These are phyloP conservation scores for Euplexia lucipara DNA, from an alignment of 2,888 invertebrate genomes.

Conservation along the genomic window DNA sequence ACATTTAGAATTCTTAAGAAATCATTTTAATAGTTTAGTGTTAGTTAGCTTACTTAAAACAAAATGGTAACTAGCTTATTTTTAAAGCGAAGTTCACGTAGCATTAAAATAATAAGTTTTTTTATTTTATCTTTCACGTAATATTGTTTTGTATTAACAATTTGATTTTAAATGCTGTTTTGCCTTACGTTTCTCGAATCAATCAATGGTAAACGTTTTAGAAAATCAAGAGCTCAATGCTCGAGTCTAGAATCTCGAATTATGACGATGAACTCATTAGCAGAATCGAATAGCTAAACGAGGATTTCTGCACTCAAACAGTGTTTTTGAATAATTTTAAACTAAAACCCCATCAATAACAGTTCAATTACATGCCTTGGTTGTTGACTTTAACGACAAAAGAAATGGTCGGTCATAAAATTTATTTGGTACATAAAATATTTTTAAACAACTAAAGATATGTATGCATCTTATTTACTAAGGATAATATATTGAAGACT, in stretches of 20 bases:
- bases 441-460: no score
- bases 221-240: conserved; percentile 36
- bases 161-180: no score
- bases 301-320: conserved; percentile 1
- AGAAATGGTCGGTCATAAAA: no score
- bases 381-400: no score
- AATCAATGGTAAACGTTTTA: conserved; percentile 33
- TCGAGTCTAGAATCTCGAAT: conserved; percentile 28
- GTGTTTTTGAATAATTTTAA: conserved; percentile 21
- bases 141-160: not conserved
- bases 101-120: not conserved
- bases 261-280: conserved; percentile 40
- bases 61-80: not conserved
- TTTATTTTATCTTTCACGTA: not conserved
- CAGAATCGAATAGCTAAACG: conserved; percentile 14
- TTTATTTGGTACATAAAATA: no score
- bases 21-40: not conserved
- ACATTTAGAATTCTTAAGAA: no score
- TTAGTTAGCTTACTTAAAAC: no score
- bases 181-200: conserved; percentile 18
- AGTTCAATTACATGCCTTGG: no score
- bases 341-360: no score
- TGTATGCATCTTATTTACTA: no score
- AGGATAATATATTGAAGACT: no score
- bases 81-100: not conserved